A percentile compares a stretch with the other conserved stretches of the same genome.
Conservation (phyloP, 1,140 invertebrate genomes). For the Bombus haemorrhoidalis region DNA sequence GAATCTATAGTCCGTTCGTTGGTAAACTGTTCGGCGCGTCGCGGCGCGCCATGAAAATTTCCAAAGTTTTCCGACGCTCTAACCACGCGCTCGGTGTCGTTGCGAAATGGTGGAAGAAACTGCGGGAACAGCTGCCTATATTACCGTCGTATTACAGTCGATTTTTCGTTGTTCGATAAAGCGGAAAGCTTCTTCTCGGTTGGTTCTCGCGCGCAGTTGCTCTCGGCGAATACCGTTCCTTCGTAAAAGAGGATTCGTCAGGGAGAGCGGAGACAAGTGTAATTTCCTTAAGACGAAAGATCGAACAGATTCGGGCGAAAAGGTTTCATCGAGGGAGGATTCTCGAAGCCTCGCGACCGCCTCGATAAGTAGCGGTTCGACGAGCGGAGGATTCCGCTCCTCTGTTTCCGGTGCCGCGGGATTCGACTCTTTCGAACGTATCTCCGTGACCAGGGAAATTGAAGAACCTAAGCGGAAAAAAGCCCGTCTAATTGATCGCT, state of each 20-base stretch:
- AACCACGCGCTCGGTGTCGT: no score
- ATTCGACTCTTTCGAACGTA: background rate
- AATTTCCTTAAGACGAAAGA: slow-evolving; percentile 29
- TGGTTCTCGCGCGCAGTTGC: background rate
- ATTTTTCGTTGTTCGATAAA: slow-evolving; percentile 21
- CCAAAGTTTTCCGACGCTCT: slow-evolving; percentile 8
- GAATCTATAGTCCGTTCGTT: no score
- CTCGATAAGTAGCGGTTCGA: slow-evolving; percentile 24
- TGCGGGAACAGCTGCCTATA: background rate
- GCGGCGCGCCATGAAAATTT: no score
- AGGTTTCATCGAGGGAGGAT: background rate
- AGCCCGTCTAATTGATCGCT: background rate
- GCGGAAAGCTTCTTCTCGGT: no score
- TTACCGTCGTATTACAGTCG: slow-evolving; percentile 21
- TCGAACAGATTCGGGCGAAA: slow-evolving; percentile 20
- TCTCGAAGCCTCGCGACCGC: background rate
- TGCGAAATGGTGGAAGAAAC: no score
- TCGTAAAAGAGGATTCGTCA: background rate
- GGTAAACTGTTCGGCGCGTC: background rate
- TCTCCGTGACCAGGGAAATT: background rate
- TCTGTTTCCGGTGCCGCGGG: background rate
- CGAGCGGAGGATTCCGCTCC: background rate
- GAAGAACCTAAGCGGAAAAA: background rate
- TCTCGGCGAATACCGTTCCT: background rate
- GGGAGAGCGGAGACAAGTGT: background rate